Conservation (phyloP, 1,140 invertebrate species). For the Lerema accius region DNA sequence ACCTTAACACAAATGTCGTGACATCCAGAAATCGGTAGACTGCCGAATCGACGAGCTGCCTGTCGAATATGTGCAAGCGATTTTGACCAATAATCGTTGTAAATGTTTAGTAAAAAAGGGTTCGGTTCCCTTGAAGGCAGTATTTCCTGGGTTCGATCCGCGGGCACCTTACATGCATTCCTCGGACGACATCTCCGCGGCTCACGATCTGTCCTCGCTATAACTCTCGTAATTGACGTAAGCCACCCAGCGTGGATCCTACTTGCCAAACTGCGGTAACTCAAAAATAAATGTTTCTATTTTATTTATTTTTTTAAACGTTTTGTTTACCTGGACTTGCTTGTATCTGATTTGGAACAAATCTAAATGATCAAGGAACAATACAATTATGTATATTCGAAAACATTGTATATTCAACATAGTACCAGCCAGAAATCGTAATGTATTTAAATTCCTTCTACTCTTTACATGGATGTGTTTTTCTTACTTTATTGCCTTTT, state of each 20-base stretch:
- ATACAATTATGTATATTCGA: too few species aligned
- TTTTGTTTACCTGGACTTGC: too few species aligned
- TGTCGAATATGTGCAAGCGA: background rate
- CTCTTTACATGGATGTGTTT: too few species aligned
- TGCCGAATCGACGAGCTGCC: constrained; percentile 1
- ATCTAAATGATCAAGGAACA: too few species aligned
- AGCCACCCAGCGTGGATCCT: constrained; percentile 62
- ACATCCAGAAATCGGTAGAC: background rate
- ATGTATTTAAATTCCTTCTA: too few species aligned
- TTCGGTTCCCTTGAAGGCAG: constrained; percentile 18
- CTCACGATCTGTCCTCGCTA: constrained; percentile 69
- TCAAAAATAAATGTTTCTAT: constrained; percentile 19
- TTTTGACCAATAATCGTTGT: background rate
- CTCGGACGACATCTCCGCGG: constrained; percentile 22
- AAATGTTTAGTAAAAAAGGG: background rate
- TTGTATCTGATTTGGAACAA: too few species aligned
- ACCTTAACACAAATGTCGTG: constrained; percentile 22
- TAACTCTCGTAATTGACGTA: constrained; percentile 74
- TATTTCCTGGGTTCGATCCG: constrained; percentile 41
- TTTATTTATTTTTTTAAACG: too few species aligned
- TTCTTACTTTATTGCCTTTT: too few species aligned
- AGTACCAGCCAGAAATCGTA: too few species aligned
- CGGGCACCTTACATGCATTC: constrained; percentile 52
- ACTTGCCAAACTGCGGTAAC: constrained; percentile 32
- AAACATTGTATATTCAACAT: too few species aligned